Conservation (phyloP, 2,113 vertebrate genomes). For the Tachysurus fulvidraco region DNA sequence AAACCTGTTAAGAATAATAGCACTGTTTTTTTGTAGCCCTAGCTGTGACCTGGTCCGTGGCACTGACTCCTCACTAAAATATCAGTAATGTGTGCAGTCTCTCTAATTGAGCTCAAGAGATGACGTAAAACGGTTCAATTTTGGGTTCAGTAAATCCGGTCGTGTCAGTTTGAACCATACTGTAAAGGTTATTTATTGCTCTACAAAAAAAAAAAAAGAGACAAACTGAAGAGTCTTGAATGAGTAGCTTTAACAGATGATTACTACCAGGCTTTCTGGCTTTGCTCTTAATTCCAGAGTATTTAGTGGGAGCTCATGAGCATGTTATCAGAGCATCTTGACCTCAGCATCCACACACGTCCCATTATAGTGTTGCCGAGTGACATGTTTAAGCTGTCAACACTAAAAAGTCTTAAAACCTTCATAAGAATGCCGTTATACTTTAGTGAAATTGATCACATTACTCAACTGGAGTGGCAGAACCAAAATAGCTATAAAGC, state of each 20-base stretch:
- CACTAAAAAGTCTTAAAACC: neutral
- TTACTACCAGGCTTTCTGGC: neutral
- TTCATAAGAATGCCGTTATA: neutral
- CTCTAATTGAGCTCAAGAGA: slow-evolving; percentile 23
- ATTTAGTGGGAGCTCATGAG: neutral
- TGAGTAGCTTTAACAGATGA: neutral
- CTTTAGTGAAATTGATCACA: neutral
- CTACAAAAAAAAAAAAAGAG: neutral
- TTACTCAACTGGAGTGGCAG: slow-evolving; percentile 1
- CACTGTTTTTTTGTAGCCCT: slow-evolving; percentile 2
- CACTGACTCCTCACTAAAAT: slow-evolving; percentile 1
- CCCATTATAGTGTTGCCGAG: neutral
- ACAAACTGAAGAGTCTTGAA: slow-evolving; percentile 1
- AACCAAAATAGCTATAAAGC: slow-evolving; percentile 10
- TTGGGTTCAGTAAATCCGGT: slow-evolving; percentile 17
- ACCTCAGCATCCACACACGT: neutral
- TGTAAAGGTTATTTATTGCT: neutral
- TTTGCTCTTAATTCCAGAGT: neutral
- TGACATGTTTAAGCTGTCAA: neutral
- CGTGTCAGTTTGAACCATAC: slow-evolving; percentile 18
- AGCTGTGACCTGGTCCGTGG: slow-evolving; percentile 4
- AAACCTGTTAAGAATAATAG: neutral
- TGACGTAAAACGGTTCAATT: slow-evolving; percentile 24
- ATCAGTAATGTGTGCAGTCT: slow-evolving; percentile 12
- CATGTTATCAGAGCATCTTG: neutral